Evolutionary conservation across 2,113 vertebrate species (phyloP).

Genomic region (Urocitellus parryii): DNA sequence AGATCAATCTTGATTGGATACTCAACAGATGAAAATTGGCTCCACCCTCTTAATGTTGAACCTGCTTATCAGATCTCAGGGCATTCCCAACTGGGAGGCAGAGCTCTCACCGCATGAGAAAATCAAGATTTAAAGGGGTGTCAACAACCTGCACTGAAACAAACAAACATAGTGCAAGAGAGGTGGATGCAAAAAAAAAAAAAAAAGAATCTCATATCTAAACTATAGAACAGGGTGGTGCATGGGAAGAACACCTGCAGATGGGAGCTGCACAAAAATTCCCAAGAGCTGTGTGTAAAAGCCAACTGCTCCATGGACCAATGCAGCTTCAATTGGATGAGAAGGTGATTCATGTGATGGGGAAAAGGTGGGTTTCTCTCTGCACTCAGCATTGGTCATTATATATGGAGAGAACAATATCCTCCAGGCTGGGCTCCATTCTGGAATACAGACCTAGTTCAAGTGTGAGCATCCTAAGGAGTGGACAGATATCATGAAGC

Average conservation of each 20-base stretch:
- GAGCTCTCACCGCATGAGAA: not conserved
- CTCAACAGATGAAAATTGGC: not conserved
- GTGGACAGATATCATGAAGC: not conserved
- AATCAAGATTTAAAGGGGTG: not conserved
- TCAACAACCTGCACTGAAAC: not conserved
- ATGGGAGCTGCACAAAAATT: not conserved
- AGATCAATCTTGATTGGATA: not conserved
- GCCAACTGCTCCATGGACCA: not conserved
- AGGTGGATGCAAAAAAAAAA: not conserved
- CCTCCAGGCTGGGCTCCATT: not conserved
- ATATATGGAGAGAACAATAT: not conserved
- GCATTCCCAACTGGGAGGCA: not conserved
- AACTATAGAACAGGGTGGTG: slow-evolving; percentile 17
- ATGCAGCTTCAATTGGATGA: not conserved
- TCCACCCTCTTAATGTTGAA: not conserved
- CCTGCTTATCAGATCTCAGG: not conserved
- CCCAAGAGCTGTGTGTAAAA: not conserved
- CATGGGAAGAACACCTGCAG: not conserved
- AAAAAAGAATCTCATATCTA: not conserved
- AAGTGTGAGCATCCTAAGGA: not conserved
- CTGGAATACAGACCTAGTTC: not conserved
- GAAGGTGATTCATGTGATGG: not conserved
- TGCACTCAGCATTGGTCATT: not conserved
- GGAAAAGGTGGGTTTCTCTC: not conserved
- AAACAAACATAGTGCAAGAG: not conserved